Conservation (phyloP, 1,140 invertebrate genomes). For the Zophobas morio region DNA sequence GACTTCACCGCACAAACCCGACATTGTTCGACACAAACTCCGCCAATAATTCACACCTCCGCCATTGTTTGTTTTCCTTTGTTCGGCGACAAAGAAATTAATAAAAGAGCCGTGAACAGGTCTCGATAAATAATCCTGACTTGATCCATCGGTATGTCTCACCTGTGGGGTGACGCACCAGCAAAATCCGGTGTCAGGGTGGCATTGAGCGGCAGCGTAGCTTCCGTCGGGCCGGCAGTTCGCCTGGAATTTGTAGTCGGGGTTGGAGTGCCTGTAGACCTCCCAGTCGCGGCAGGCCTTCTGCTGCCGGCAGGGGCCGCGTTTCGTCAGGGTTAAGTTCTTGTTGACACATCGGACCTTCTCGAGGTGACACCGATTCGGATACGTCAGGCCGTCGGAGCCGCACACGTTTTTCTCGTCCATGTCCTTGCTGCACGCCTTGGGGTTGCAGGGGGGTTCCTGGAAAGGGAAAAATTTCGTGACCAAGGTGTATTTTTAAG, state of each 20-base stretch:
- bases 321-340: slow-evolving; percentile 78
- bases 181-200: slow-evolving; percentile 81
- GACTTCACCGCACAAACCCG: no score
- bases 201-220: slow-evolving; percentile 89
- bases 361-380: slow-evolving; percentile 82
- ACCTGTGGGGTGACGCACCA: slow-evolving; percentile 85
- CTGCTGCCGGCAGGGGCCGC: slow-evolving; percentile 75
- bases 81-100: neutral
- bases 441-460: slow-evolving; percentile 60
- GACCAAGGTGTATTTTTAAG: neutral
- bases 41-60: no score
- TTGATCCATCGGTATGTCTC: neutral
- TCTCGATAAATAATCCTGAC: no score
- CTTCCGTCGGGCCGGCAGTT: slow-evolving; percentile 85
- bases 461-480: slow-evolving; percentile 46
- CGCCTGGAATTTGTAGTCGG: slow-evolving; percentile 67
- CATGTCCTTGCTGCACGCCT: slow-evolving; percentile 60
- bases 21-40: no score
- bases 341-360: slow-evolving; percentile 79
- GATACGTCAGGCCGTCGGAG: slow-evolving; percentile 85
- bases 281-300: slow-evolving; percentile 59
- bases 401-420: slow-evolving; percentile 79
- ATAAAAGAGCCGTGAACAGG: neutral
- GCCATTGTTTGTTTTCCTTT: no score
- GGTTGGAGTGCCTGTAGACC: slow-evolving; percentile 15